Conservation (phyloP, 1,140 invertebrate species). For the Mylabris phalerata region DNA sequence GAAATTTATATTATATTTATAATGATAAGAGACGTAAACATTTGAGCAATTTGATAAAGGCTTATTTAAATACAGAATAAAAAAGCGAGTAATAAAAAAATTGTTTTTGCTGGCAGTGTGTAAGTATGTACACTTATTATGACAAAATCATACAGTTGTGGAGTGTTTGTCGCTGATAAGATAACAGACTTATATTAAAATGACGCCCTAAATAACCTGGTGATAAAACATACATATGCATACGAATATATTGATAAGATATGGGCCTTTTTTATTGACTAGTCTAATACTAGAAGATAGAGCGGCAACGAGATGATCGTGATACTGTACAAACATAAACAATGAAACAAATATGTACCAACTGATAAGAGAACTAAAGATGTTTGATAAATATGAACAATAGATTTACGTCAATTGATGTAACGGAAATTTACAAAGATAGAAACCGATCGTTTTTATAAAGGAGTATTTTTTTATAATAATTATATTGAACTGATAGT, state of each 20-base stretch:
- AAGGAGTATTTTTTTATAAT: no score
- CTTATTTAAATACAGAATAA: conserved; percentile 10
- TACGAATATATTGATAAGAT: conserved; percentile 11
- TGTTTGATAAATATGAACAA: conserved; percentile 8
- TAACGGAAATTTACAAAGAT: conserved; percentile 6
- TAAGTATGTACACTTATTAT: background rate
- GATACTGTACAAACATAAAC: background rate
- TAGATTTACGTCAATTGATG: conserved; percentile 6
- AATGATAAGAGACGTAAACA: conserved; percentile 10
- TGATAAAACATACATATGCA: conserved; percentile 10
- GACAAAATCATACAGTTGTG: conserved; percentile 10
- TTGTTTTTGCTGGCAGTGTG: conserved; percentile 1
- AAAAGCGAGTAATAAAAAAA: conserved; percentile 11
- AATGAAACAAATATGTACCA: conserved; percentile 10
- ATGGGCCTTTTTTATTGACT: conserved; percentile 5
- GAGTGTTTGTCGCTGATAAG: conserved; percentile 13
- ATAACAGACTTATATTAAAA: conserved; percentile 11
- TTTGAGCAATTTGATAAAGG: conserved; percentile 7
- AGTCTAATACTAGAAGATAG: conserved; percentile 7
- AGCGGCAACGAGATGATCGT: background rate
- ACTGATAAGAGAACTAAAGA: conserved; percentile 3
- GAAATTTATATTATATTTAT: conserved; percentile 8
- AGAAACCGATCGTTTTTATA: background rate
- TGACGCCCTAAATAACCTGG: conserved; percentile 13
- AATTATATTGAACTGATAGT: no score